These are phyloP conservation scores for Sphaeridia pumilis DNA, from an alignment of 2,888 invertebrate genomes.

Conservation along the genomic window DNA sequence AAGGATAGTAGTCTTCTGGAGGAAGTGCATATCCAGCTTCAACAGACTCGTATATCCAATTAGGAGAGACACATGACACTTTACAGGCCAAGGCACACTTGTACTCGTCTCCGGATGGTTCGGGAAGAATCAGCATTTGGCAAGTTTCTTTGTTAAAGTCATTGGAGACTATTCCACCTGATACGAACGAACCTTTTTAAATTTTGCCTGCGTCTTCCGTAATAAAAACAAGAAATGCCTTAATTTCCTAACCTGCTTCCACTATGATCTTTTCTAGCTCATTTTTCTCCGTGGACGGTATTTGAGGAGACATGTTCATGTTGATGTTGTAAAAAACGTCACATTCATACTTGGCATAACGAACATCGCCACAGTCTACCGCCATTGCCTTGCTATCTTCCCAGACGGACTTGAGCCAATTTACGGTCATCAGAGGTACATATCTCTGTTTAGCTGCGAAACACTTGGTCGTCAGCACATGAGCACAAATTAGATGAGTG, in stretches of 20 bases:
- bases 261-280: conserved; percentile 55
- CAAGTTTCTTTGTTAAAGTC: conserved; percentile 45
- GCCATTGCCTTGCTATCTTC: conserved; percentile 51
- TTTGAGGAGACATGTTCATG: conserved; percentile 67
- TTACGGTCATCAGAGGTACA: conserved; percentile 59
- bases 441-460: conserved; percentile 56
- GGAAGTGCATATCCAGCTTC: conserved; percentile 57
- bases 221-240: no score
- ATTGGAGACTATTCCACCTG: conserved; percentile 50
- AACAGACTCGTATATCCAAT: conserved; percentile 72
- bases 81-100: conserved; percentile 48
- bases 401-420: conserved; percentile 77
- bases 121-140: conserved; percentile 46
- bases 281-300: conserved; percentile 51
- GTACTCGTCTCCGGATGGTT: conserved; percentile 58
- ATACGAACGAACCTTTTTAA: no score
- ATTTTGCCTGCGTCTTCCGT: neutral
- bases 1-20: conserved; percentile 45
- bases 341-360: conserved; percentile 51
- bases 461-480: conserved; percentile 21
- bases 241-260: conserved; percentile 54
- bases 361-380: conserved; percentile 51
- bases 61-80: conserved; percentile 57
- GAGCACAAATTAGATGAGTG: conserved; percentile 29
- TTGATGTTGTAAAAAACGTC: conserved; percentile 65